Evolutionary conservation across 2,797 vertebrate genomes (phyloP).

Genomic region (Danio jaintianensis): DNA sequence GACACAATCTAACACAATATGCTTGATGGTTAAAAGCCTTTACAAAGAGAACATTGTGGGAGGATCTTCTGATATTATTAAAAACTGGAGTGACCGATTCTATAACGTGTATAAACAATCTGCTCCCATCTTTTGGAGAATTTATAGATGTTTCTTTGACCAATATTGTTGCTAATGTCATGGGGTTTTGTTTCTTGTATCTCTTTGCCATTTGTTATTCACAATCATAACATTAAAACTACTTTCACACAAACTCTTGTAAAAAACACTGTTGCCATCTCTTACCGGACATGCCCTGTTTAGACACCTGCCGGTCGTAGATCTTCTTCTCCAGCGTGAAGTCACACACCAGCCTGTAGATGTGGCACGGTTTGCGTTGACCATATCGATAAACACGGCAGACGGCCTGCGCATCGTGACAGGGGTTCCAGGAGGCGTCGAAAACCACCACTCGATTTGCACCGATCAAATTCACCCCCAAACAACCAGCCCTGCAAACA

Average conservation of each 20-base stretch:
- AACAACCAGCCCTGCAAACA: constrained; percentile 88
- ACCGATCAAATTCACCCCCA: constrained; percentile 97
- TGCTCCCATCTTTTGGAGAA: too few species aligned
- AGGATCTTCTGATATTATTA: too few species aligned
- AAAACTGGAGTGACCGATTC: too few species aligned
- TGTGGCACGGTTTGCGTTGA: constrained; percentile 94
- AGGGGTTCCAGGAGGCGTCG: constrained; percentile 98
- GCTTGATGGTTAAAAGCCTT: too few species aligned
- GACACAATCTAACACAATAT: too few species aligned
- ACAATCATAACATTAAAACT: neutral
- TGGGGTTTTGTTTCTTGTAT: too few species aligned
- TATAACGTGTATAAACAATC: too few species aligned
- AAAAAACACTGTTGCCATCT: neutral
- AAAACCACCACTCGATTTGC: constrained; percentile 98
- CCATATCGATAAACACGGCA: constrained; percentile 97
- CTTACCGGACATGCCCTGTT: constrained; percentile 98
- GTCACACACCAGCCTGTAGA: constrained; percentile 97
- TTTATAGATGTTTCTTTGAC: too few species aligned
- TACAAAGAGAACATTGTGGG: too few species aligned
- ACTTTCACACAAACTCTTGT: neutral
- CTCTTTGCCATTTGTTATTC: too few species aligned
- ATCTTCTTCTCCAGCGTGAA: constrained; percentile 98
- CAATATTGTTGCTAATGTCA: too few species aligned
- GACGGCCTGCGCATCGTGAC: constrained; percentile 96
- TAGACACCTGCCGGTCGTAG: constrained; percentile 97